Percentiles rank a stretch among this genome's conserved stretches.
Evolutionary conservation across 2,113 vertebrate species (phyloP).

Genomic region (Cranoglanis bouderius): DNA sequence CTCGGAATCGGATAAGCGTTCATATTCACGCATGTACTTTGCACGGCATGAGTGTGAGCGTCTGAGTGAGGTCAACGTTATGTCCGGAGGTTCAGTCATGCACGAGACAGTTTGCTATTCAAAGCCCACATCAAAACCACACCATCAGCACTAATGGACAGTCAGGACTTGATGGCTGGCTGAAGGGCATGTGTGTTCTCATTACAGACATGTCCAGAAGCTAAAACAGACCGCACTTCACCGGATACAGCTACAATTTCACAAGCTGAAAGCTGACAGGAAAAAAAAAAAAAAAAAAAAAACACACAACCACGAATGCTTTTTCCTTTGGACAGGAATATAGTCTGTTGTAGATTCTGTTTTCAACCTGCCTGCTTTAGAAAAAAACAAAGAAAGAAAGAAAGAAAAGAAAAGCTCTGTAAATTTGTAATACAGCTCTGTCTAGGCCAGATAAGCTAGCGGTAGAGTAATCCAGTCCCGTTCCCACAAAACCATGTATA

Average conservation of each 20-base stretch:
- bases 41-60: not conserved
- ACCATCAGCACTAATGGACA: conserved; percentile 41
- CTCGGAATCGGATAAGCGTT: not conserved
- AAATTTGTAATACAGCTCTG: not conserved
- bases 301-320: not conserved
- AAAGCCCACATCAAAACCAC: conserved; percentile 41
- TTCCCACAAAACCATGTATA: not conserved
- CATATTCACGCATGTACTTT: not conserved
- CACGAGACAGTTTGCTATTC: conserved; percentile 24
- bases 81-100: conserved; percentile 32
- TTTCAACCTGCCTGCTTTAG: not conserved
- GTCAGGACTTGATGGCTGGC: conserved; percentile 38
- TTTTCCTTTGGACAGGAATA: not conserved
- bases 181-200: conserved; percentile 34
- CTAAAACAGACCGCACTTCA: not conserved
- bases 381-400: not conserved
- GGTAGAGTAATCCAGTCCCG: not conserved
- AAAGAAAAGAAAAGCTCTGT: not conserved
- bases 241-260: conserved; percentile 5
- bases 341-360: not conserved
- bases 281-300: not conserved
- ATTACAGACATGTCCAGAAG: conserved; percentile 14
- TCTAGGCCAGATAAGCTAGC: conserved; percentile 1
- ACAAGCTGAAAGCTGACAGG: not conserved
- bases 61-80: conserved; percentile 33